Percentiles rank a stretch among this genome's conserved stretches.
phyloP scores from a whole-genome alignment of 1,140 invertebrate genomes.

The Andricus grossulariae region DNA sequence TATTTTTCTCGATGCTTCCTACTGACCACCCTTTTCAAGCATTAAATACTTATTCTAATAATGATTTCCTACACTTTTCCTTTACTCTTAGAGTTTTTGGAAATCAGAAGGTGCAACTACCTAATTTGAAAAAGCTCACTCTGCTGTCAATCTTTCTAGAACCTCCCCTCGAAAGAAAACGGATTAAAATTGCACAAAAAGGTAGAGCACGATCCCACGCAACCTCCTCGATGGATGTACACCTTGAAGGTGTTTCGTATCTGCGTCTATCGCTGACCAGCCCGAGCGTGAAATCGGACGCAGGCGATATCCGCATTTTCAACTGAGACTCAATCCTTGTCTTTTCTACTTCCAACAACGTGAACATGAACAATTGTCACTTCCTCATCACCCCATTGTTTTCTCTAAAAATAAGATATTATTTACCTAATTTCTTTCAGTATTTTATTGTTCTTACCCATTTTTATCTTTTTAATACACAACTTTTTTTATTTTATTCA shows the following conservation, averaged over 20 bases:
- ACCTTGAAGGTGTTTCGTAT: slow-evolving; percentile 68
- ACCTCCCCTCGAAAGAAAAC: background rate
- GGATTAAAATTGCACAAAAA: background rate
- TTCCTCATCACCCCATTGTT: slow-evolving; percentile 41
- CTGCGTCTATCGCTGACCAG: slow-evolving; percentile 70
- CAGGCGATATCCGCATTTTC: slow-evolving; percentile 51
- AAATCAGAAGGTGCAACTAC: too few relatives aligned
- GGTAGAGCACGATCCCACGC: slow-evolving; percentile 45
- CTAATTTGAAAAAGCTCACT: too few relatives aligned
- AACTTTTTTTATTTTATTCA: too few relatives aligned
- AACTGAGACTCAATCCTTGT: background rate
- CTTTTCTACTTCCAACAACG: slow-evolving; percentile 14
- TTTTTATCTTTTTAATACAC: too few relatives aligned
- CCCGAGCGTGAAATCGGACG: slow-evolving; percentile 71
- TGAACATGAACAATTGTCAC: slow-evolving; percentile 37
- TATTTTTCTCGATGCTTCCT: too few relatives aligned
- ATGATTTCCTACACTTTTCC: too few relatives aligned
- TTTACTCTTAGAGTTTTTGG: too few relatives aligned
- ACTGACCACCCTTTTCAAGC: too few relatives aligned
- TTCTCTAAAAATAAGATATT: background rate
- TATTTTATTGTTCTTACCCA: background rate
- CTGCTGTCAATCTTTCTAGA: background rate
- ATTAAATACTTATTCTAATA: too few relatives aligned
- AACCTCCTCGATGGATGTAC: slow-evolving; percentile 54
- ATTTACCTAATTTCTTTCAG: background rate